phyloP scores from a whole-genome alignment of 1,140 invertebrate species.

The Samia ricini region DNA sequence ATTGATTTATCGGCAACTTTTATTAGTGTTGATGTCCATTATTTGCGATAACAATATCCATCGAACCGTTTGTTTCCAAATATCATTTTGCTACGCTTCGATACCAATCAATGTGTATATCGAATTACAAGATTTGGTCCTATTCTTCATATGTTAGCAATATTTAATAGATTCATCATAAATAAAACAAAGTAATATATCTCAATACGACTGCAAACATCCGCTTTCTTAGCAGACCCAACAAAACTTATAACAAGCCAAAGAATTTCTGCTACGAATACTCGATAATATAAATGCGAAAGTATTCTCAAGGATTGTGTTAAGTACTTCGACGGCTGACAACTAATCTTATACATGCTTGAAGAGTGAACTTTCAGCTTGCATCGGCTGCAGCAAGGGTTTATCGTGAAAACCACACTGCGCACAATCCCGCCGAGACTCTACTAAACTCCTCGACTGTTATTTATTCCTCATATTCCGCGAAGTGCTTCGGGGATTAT shows the following conservation, averaged over 20 bases:
- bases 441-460: slow-evolving; percentile 18
- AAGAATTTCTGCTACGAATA: background rate
- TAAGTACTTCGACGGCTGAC: background rate
- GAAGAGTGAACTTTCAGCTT: background rate
- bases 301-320: background rate
- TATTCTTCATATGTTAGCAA: no score
- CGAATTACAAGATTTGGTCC: no score
- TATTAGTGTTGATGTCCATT: no score
- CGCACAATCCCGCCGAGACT: slow-evolving; percentile 12
- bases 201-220: background rate
- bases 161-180: no score
- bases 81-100: no score
- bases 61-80: no score
- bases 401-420: slow-evolving; percentile 4
- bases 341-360: background rate
- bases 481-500: slow-evolving; percentile 34
- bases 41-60: no score
- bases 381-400: background rate
- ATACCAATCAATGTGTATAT: no score
- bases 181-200: background rate
- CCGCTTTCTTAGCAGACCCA: background rate
- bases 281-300: background rate
- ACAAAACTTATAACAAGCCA: background rate
- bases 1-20: no score
- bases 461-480: slow-evolving; percentile 39